A percentile compares a stretch with the other conserved stretches of the same genome.
Evolutionary conservation across 2,797 vertebrate genomes (phyloP).

Genomic region (Scolopax rusticola): DNA sequence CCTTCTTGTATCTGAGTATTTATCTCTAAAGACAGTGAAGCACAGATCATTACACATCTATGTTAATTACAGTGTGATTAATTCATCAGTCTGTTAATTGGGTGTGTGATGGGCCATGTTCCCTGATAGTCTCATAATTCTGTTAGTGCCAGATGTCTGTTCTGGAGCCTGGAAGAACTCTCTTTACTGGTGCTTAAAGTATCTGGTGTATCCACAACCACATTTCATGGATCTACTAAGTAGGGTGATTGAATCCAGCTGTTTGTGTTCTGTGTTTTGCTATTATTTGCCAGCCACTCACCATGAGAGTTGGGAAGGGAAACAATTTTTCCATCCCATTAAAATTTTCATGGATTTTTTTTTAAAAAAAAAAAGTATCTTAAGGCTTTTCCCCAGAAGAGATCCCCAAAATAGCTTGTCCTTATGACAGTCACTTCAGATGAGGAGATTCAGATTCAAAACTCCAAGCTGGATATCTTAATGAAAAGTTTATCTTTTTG

Average conservation of each 20-base stretch:
- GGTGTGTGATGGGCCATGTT: neutral
- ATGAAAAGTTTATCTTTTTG: neutral
- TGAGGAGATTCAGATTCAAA: neutral
- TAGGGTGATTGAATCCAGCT: slow-evolving; percentile 46
- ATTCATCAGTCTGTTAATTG: neutral
- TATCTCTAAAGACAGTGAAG: neutral
- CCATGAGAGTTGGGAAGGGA: neutral
- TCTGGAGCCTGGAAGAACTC: neutral
- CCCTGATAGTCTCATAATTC: neutral
- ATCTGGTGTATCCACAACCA: neutral
- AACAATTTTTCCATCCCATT: slow-evolving; percentile 40
- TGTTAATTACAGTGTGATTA: slow-evolving; percentile 31
- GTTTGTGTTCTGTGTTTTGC: neutral
- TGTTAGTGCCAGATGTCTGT: neutral
- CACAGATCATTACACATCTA: neutral
- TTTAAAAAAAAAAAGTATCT: neutral
- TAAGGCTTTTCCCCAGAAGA: neutral
- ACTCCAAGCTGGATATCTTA: neutral
- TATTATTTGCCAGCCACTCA: slow-evolving; percentile 46
- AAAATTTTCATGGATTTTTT: neutral
- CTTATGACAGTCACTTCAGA: neutral
- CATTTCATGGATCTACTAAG: neutral
- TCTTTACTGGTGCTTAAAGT: neutral
- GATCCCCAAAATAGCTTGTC: neutral
- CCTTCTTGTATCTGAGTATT: neutral